Percentiles rank a stretch among this genome's conserved stretches.
These are phyloP conservation scores for Drosophila melanosoma DNA, from an alignment of 2,888 invertebrate genomes.

Conservation along the genomic window DNA sequence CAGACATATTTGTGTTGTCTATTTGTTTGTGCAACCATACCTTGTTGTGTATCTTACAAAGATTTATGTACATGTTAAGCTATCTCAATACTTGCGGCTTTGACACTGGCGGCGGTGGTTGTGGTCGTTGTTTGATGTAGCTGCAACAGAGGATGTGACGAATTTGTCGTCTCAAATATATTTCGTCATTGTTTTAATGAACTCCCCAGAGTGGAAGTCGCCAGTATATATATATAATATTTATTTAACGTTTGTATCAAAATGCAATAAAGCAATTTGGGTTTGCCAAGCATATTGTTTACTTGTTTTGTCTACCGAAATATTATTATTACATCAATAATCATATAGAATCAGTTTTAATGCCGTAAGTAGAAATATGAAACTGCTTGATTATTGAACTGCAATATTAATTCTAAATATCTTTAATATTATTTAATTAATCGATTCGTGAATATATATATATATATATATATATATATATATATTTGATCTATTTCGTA, in stretches of 20 bases:
- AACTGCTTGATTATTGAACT: not conserved
- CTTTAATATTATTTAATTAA: not conserved
- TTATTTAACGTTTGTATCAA: not conserved
- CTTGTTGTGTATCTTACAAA: conserved; percentile 12
- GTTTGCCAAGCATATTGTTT: not conserved
- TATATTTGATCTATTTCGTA: not conserved
- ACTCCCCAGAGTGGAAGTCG: conserved; percentile 26
- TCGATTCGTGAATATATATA: not conserved
- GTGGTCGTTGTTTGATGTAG: conserved; percentile 48
- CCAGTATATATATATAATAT: conserved; percentile 31
- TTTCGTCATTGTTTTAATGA: conserved; percentile 37
- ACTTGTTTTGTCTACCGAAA: not conserved
- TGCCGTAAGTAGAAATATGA: not conserved
- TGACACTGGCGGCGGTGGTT: conserved; percentile 24
- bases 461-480: not conserved
- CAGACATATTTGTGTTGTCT: not conserved
- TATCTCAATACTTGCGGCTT: conserved; percentile 28
- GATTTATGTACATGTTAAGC: not conserved
- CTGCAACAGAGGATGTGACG: conserved; percentile 7
- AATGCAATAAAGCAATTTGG: not conserved
- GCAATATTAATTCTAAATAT: not conserved
- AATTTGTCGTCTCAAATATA: conserved; percentile 34
- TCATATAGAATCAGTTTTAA: no score
- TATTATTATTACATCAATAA: not conserved
- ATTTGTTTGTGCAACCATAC: not conserved